A percentile compares a stretch with the other conserved stretches of the same genome.
Evolutionary conservation across 1,140 invertebrate species (phyloP).

Genomic region (Brachionus koreanus): DNA sequence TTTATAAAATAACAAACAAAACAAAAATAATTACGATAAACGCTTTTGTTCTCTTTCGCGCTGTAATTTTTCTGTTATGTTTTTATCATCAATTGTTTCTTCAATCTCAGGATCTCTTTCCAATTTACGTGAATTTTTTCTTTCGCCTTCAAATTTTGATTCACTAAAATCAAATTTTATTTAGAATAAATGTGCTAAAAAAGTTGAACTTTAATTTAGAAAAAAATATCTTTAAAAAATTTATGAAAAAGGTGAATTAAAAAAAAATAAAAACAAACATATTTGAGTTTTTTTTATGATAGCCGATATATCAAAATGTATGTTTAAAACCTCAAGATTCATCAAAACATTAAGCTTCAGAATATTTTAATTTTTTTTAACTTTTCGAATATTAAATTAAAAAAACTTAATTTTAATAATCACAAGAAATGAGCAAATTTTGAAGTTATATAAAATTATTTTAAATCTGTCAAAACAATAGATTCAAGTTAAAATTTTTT

Average conservation of each 20-base stretch:
- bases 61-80: constrained; percentile 8
- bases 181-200: neutral
- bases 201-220: neutral
- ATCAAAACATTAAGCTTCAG: too few species aligned
- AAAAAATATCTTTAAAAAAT: neutral
- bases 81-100: constrained; percentile 36
- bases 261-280: too few species aligned
- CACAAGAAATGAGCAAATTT: too few species aligned
- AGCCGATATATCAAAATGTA: too few species aligned
- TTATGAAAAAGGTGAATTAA: neutral
- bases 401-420: too few species aligned
- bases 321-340: too few species aligned
- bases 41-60: constrained; percentile 37
- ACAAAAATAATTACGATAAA: neutral
- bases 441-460: too few species aligned
- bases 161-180: neutral
- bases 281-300: too few species aligned
- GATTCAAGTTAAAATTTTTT: too few species aligned
- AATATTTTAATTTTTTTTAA: too few species aligned
- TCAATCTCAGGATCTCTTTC: constrained; percentile 22
- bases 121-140: neutral
- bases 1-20: neutral
- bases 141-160: neutral
- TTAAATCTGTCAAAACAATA: too few species aligned
- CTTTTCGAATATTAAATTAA: too few species aligned